phyloP scores from a whole-genome alignment of 2,113 vertebrate species.

The Xenopus laevis region DNA sequence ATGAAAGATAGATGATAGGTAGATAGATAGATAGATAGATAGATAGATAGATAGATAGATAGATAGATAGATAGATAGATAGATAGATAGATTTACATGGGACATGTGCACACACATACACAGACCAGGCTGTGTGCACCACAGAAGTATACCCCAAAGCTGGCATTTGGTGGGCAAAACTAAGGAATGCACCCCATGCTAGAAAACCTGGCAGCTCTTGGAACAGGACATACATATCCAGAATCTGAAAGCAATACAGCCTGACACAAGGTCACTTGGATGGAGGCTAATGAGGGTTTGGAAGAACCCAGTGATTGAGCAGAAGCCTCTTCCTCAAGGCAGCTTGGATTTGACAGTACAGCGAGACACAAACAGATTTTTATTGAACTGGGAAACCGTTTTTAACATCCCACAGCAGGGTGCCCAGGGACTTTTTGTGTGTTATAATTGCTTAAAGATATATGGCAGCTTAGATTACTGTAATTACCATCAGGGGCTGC shows the following conservation, averaged over 20 bases:
- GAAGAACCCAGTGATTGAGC: conserved; percentile 55
- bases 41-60: too few species aligned
- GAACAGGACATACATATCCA: conserved; percentile 32
- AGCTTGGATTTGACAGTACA: conserved; percentile 54
- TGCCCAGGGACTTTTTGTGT: conserved; percentile 75
- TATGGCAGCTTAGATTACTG: conserved; percentile 92
- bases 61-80: too few species aligned
- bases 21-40: too few species aligned
- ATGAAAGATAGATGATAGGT: too few species aligned
- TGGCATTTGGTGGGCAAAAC: neutral
- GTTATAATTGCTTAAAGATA: conserved; percentile 87
- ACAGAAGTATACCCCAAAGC: too few species aligned
- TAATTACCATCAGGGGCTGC: conserved; percentile 87
- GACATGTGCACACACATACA: too few species aligned
- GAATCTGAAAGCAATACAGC: conserved; percentile 49
- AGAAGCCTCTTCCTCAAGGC: conserved; percentile 35
- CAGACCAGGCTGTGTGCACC: too few species aligned
- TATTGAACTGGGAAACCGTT: conserved; percentile 72
- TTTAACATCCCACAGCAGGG: conserved; percentile 78
- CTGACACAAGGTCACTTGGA: conserved; percentile 63
- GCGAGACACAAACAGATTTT: conserved; percentile 59
- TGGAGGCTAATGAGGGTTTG: conserved; percentile 58
- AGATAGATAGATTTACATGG: too few species aligned
- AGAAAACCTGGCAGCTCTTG: conserved; percentile 4
- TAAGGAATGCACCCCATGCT: neutral